Evolutionary conservation across 2,888 invertebrate genomes (phyloP), one percentile per base, ranked within the genome.

Genomic region (Nomada hirtipes): DNA sequence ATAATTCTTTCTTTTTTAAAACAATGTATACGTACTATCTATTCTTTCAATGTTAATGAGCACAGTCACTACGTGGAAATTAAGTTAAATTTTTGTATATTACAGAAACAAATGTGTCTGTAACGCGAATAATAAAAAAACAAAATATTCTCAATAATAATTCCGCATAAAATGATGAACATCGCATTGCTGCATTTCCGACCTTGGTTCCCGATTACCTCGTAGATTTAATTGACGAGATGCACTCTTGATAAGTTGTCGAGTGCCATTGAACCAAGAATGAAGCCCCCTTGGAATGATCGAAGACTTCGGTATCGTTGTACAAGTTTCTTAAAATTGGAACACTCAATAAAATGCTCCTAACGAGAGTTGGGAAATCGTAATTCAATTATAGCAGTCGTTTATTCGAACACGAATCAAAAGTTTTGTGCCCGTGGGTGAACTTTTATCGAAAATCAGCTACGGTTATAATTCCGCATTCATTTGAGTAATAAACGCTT

Each of bases 221-320:
- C 50, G 36, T 57, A 69, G 65, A 83, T 85, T 84, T 86, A 79
- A 84, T 86, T 74, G 79, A 84, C 65, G 63, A 70, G 50, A 63
- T 76, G 67, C 26, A 44, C 42, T 63, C 42, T 65, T 67, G 64
- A 79, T 76, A 75, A 81, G 61, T 82, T 57, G 63, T 72, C 57
- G 53, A 78, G 4, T 26, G 53, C 55, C 61, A 71, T 4, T 26
- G 52, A 79, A 75, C 71, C 61, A 53, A 64, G 50, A 65, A 50
- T 44, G 29, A 70, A 76, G 50, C 26, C 10, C 77, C 61, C 74
- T 75, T 44, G 59, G 75, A 80, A 63, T 57, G 47, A 63, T 64
- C 71, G 60, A 67, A 76, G 68, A 78, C 57, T 63, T 77, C 60
- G 61, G 76, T 85, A 79, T 83, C 77, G 81, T 63, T 65, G 71